Evolutionary conservation across 2,113 vertebrate species (phyloP).

Genomic region (Nothoprocta pentlandii): DNA sequence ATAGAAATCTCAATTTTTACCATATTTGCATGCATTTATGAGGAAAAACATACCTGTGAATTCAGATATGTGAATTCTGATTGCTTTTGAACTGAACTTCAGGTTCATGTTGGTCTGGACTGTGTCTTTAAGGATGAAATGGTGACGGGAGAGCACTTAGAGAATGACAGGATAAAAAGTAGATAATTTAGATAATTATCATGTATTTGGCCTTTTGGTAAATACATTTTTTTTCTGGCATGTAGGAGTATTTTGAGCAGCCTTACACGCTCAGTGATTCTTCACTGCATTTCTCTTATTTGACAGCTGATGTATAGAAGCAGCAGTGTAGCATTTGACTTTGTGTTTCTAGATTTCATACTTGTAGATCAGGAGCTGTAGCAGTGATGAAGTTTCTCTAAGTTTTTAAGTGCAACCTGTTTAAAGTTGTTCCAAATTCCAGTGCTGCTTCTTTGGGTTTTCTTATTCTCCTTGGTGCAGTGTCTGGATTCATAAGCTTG

Average conservation of each 20-base stretch:
- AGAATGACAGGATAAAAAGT: not conserved
- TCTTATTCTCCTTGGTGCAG: not conserved
- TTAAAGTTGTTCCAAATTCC: not conserved
- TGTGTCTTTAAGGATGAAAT: not conserved
- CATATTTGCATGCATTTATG: not conserved
- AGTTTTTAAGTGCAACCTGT: not conserved
- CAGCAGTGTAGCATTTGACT: not conserved
- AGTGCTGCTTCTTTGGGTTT: not conserved
- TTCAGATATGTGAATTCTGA: not conserved
- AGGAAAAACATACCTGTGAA: not conserved
- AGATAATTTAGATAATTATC: not conserved
- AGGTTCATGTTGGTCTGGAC: not conserved
- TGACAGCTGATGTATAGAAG: not conserved
- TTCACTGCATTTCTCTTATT: not conserved
- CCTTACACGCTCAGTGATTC: not conserved
- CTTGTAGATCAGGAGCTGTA: not conserved
- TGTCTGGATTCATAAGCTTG: not conserved
- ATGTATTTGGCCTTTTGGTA: not conserved
- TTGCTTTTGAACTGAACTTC: not conserved
- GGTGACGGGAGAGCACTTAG: not conserved
- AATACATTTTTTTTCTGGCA: not conserved
- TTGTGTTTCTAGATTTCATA: not conserved
- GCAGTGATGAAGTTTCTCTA: not conserved
- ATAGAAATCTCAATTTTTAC: not conserved
- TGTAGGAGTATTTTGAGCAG: not conserved